Evolutionary conservation across 2,113 vertebrate species (phyloP), one percentile per base, ranked within the genome.

Genomic region (Malurus alboscapulatus): DNA sequence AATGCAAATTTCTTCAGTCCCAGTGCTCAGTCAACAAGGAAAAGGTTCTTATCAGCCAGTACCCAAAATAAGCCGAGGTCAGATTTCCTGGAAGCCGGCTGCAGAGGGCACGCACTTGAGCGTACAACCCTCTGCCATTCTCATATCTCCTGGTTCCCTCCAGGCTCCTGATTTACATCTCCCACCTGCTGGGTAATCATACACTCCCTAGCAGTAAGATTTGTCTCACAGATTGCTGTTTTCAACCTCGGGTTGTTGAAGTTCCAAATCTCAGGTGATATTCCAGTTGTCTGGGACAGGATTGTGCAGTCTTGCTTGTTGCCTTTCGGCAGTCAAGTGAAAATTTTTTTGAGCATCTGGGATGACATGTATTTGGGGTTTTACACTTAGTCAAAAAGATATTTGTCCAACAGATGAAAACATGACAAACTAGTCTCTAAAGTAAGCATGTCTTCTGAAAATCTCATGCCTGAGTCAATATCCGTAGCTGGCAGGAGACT

Each of bases 361-460:
- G 80, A 69, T 85, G 59, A 79, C 27, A 77, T 42, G 24, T 76
- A 92, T 85, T 87, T 66, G 58, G 63, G 71, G 44, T n/a, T 96
- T 95, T 91, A 92, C 58, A 93, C 71, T 91, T 94, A 84, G 66
- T 50, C 54, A 80, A 93, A 92, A 95, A 95, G 84, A 90, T 88
- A 88, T 96, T 96, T 95, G 94, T 68, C 92, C 86, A 93, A 94
- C 84, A 93, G 88, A 94, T 94, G 92, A 92, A 93, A 96, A 95
- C 81, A 84, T 76, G 84, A 92, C 74, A 93, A 94, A 85, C 34
- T 58, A 74, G 68, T 87, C 83, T 65, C 84, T 95, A 69, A 92
- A 95, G 91, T 73, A 93, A 96, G 77, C 54, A 69, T 9, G 47
- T 74, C 50, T 92, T 91, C 65, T 57, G 80, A 89, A 93, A 92